A percentile compares a stretch with the other conserved stretches of the same genome.
Conservation (phyloP, 2,113 vertebrate genomes). For the Pelmatolapia mariae region DNA sequence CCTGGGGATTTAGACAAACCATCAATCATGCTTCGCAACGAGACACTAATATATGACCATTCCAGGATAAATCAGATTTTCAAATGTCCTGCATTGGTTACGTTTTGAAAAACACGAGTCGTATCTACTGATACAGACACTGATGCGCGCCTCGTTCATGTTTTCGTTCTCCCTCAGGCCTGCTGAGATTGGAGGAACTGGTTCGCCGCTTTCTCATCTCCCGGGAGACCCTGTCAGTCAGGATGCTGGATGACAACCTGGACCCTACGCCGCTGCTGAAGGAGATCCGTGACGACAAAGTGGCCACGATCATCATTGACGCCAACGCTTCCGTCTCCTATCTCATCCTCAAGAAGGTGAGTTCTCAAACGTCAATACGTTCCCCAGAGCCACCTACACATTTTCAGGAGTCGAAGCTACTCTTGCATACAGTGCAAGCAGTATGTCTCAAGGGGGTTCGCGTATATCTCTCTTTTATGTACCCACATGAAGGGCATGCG, state of each 20-base stretch:
- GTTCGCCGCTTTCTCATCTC: constrained; percentile 91
- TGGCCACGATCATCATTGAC: constrained; percentile 91
- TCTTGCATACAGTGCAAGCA: background rate
- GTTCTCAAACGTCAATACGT: background rate
- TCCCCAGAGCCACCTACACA: background rate
- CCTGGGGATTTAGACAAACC: background rate
- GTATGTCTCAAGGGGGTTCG: background rate
- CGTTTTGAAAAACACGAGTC: constrained; percentile 10
- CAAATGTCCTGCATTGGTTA: background rate
- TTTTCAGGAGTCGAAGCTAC: background rate
- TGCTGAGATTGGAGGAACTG: constrained; percentile 87
- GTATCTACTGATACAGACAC: constrained; percentile 22
- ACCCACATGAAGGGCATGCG: background rate
- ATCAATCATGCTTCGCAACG: background rate
- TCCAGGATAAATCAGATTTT: background rate
- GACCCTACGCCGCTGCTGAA: constrained; percentile 89
- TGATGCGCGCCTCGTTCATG: constrained; percentile 20
- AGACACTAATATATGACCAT: background rate
- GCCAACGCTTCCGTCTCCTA: constrained; percentile 87
- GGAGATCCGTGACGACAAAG: constrained; percentile 93
- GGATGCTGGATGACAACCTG: constrained; percentile 87
- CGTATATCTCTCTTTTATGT: background rate
- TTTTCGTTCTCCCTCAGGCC: constrained; percentile 69
- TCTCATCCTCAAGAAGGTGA: constrained; percentile 87
- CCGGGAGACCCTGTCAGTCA: constrained; percentile 86